phyloP scores from a whole-genome alignment of 2,888 invertebrate genomes.

The Drosophila niveifrons region DNA sequence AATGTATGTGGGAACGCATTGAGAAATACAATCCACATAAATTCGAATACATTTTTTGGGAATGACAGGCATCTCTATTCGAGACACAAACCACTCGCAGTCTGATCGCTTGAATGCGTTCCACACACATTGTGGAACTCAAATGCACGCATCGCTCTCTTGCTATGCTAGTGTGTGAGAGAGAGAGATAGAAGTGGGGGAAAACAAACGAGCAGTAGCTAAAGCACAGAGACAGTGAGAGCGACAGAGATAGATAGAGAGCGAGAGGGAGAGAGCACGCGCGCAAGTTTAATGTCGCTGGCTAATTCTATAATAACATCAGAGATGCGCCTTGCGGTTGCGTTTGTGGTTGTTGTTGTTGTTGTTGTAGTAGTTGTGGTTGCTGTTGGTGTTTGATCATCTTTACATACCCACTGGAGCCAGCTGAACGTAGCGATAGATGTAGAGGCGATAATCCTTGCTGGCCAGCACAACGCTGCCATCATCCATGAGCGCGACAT shows the following conservation, averaged over 20 bases:
- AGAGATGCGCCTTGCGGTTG: no score
- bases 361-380: no score
- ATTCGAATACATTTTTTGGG: neutral
- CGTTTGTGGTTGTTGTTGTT: no score
- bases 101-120: neutral
- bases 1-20: no score
- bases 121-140: neutral
- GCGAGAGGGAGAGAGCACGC: slow-evolving; percentile 8
- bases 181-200: slow-evolving; percentile 36
- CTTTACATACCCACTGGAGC: slow-evolving; percentile 89
- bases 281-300: slow-evolving; percentile 25
- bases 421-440: slow-evolving; percentile 98
- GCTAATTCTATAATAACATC: no score
- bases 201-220: slow-evolving; percentile 28
- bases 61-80: neutral
- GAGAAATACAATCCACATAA: slow-evolving; percentile 5
- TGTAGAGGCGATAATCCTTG: slow-evolving; percentile 99
- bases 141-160: slow-evolving; percentile 18
- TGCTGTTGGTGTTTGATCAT: no score
- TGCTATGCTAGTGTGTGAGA: slow-evolving; percentile 45
- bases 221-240: slow-evolving; percentile 8
- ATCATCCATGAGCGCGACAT: slow-evolving; percentile 99
- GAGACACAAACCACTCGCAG: neutral
- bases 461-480: slow-evolving; percentile 99
- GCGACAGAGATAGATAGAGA: slow-evolving; percentile 21